phyloP scores from a whole-genome alignment of 2,888 invertebrate species.

The Strigamia transsilvanica region DNA sequence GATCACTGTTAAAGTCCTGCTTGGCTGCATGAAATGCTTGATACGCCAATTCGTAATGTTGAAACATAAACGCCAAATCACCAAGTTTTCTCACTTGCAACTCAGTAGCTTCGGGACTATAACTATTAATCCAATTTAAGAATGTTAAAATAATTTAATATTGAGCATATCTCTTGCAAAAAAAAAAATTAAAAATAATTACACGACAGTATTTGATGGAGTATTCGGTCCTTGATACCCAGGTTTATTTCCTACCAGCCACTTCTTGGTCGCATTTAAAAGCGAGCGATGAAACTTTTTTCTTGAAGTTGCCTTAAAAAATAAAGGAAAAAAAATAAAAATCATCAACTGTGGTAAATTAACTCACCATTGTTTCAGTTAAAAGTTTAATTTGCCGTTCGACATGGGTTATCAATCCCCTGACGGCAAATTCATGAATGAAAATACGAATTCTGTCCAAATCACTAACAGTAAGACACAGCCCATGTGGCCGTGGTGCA shows the following conservation, averaged over 20 bases:
- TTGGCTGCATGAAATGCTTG: constrained; percentile 96
- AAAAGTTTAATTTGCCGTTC: constrained; percentile 85
- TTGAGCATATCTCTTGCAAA: too few relatives aligned
- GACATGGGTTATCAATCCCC: constrained; percentile 87
- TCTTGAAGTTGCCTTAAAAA: constrained; percentile 66
- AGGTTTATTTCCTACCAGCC: constrained; percentile 91
- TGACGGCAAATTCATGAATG: constrained; percentile 84
- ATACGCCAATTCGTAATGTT: constrained; percentile 90
- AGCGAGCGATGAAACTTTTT: constrained; percentile 93
- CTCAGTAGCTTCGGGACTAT: constrained; percentile 74
- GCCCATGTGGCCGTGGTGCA: constrained; percentile 61
- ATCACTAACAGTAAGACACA: constrained; percentile 81
- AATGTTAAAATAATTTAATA: constrained; percentile 15
- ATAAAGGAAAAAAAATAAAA: not conserved
- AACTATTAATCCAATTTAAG: constrained; percentile 58
- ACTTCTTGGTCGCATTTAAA: constrained; percentile 92
- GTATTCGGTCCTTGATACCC: constrained; percentile 72
- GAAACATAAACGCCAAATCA: constrained; percentile 96
- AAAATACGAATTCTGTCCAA: constrained; percentile 84
- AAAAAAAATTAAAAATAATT: constrained; percentile 64
- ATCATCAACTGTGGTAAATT: not conserved
- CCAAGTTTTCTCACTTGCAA: constrained; percentile 90
- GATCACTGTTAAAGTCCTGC: constrained; percentile 94
- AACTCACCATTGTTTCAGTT: constrained; percentile 74
- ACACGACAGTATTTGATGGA: constrained; percentile 83